Base-by-base conservation (phyloP, 2,797 vertebrate genomes). In the Megalops cyprinoides region DNA sequence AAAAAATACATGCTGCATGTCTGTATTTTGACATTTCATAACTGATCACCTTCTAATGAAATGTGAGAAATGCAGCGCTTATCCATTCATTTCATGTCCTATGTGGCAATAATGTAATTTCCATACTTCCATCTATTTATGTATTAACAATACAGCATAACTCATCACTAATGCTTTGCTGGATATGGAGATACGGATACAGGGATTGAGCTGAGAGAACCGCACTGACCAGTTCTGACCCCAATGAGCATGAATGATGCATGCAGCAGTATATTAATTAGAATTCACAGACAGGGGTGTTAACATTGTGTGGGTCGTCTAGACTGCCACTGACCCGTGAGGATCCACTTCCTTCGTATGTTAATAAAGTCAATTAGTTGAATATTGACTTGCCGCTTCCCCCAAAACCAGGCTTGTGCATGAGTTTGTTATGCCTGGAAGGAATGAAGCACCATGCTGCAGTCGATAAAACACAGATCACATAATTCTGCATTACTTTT, bases 401-500 rank as follows among this genome's bases (percentile, higher is more conserved):
- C 14, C 3, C 74, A 67, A 85, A 86, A 80, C 53, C 34, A 78
- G 81, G 79, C 79, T 74, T 81, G 82, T 62, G 65, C 46, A 76
- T 75, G 65, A 83, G 74, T 62, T 67, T 51, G 71, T 31, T 10
- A 31, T 67, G 77, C 65, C 73, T 77, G 31, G 65, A 65, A 79
- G 77, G 37, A 28, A 79, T 15, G 31, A 77, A 56, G 83, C 56
- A 10, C 65, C 81, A 67, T 76, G 79, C 49, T 34, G 67, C 60
- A 49, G 79, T 86, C 83, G 84, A 85, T 87, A 82, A 85, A 86
- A 65, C 81, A 53, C 73, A 80, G 81, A 77, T 76, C 58, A 48
- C 78, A 83, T 85, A 85, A 81, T 80, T 85, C 77, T 65, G 82
- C 65, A 62, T 71, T 74, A 78, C 77, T 84, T 80, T 82, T 81